phyloP scores from a whole-genome alignment of 2,888 invertebrate species.

The Dryobota labecula region DNA sequence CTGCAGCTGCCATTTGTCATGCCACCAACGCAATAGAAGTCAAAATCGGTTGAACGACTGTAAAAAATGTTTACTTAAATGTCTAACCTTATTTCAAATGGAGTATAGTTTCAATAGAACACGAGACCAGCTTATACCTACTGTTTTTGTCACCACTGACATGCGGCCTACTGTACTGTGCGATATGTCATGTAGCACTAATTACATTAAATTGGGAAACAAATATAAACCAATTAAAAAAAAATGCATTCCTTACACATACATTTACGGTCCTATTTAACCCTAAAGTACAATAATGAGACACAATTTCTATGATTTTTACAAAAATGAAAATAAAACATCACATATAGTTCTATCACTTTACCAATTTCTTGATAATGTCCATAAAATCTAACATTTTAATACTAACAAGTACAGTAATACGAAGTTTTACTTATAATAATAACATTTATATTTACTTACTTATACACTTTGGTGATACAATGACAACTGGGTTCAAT shows the following conservation, averaged over 20 bases:
- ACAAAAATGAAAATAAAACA: constrained; percentile 15
- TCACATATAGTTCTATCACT: constrained; percentile 43
- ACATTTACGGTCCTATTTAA: neutral
- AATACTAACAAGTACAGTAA: constrained; percentile 24
- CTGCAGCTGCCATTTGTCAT: too few species aligned
- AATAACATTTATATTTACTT: constrained; percentile 21
- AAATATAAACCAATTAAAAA: neutral
- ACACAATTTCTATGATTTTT: neutral
- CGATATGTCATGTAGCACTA: constrained; percentile 7
- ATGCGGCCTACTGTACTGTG: too few species aligned
- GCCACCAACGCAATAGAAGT: too few species aligned
- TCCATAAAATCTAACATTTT: constrained; percentile 22
- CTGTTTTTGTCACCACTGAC: too few species aligned
- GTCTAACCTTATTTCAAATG: too few species aligned
- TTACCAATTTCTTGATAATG: constrained; percentile 12
- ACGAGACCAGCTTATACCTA: too few species aligned
- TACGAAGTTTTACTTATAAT: constrained; percentile 11
- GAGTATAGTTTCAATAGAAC: too few species aligned
- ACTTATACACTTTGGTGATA: constrained; percentile 19
- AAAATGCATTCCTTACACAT: neutral
- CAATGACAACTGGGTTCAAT: constrained; percentile 10
- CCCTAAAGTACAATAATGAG: neutral
- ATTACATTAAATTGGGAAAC: neutral
- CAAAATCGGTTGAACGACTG: too few species aligned
- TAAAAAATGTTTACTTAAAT: too few species aligned